Evolutionary conservation across 2,888 invertebrate genomes (phyloP), one percentile per base, ranked within the genome.

Genomic region (Belgica antarctica): DNA sequence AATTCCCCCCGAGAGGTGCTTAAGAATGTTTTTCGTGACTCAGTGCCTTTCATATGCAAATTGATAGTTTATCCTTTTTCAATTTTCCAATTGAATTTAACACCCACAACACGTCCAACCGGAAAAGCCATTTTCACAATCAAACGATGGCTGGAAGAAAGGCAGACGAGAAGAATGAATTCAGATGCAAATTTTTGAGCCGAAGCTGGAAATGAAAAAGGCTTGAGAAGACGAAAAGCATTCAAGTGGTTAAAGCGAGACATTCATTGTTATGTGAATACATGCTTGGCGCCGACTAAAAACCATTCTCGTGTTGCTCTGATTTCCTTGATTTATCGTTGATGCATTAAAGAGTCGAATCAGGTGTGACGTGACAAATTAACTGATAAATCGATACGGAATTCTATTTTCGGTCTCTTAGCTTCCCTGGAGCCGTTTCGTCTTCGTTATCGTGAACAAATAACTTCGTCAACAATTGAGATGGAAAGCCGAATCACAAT

Each of bases 41-140:
- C 17, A 52, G 22, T n/a, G 12, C 8, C 59, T 59, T 27, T 59
- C 59, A 59, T 27, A 59, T 59, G 59, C n/a, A 59, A 59, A 59
- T 59, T 59, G 19, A 22, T 25, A 59, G 59, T 59, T 59, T 59
- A 59, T 59, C 59, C 59, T 27, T 59, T 46, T 59, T 59, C 59
- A 59, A 59, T 59, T 59, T 59, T 59, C 59, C 59, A 59, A 59
- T 59, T 59, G 27, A 59, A 59, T 59, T 59, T 25, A 25, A 59
- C 59, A 59, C 59, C 59, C 59, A 59, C 59, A 59, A 59, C 59
- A 59, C 59, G 59, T 59, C 27, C 59, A 59, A 59, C 59, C 25
- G n/a, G 27, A 59, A 59, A 57, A 59, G 19, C 25, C n/a, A 52
- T 52, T 52, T n/a, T 52, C n/a, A n/a, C 52, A 52, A 3, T 52